Evolutionary conservation across 1,140 invertebrate species (phyloP), one percentile per base, ranked within the genome.

Genomic region (Paraescarpia echinospica): DNA sequence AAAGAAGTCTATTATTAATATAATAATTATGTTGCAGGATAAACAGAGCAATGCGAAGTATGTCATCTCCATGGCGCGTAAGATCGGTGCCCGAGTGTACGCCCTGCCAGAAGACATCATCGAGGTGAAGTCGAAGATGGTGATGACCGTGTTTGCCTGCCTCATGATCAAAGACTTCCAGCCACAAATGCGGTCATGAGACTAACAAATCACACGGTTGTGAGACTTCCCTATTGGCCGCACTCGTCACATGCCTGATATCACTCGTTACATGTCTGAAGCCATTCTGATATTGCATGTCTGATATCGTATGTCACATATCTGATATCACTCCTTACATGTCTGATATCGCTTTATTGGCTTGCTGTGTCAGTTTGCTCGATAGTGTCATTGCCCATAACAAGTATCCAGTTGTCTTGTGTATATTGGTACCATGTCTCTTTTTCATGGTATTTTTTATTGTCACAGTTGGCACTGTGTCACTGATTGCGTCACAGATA

Each of bases 131-230:
- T 98, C 97, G 41, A 99, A 99, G 96, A 99, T 99, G 99, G 98
- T 99, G 34, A 99, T 99, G 98, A 99, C 99, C 9, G 98, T 99
- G 90, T 99, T 99, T 97, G 99, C 99, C 35, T 99, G 99, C 96
- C 97, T 99, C 93, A 99, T 99, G 99, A 98, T 98, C 33, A 97
- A 98, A 95, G 99, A 99, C 96, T 93, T 90, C 93, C 93, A 93
- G 89, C 93, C 93, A 33, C 89, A 34, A 31, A 89, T 91, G 90
- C 90, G 59, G 27, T 12, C 0, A 31, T 18, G 59, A 2, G 59
- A 77, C 27, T 77, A 77, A 77, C 12, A 77, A 4, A 18, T 77
- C 59, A 77, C 41, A 4, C 4, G 41, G 41, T 41, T 41, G 41
- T 41, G 41, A 12, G 41, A 41, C 41, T 41, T 41, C 12, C 4